Evolutionary conservation across 2,797 vertebrate species (phyloP), one percentile per base, ranked within the genome.

Genomic region (Halcyon smyrnensis): DNA sequence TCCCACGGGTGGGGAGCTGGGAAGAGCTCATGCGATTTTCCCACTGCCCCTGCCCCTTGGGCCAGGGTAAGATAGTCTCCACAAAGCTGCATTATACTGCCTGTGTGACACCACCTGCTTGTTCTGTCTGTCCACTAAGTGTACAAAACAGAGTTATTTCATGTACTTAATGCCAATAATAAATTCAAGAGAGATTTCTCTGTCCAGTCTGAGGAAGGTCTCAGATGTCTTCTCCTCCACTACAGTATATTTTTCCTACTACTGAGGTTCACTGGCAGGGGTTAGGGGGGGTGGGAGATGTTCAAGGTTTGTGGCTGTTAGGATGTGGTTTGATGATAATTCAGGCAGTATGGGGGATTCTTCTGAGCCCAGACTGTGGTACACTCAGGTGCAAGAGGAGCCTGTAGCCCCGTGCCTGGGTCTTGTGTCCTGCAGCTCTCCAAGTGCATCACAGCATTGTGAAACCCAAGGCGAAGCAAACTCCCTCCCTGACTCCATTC

Each of bases 211-310:
- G 46, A 67, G 48, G 34, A 62, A 76, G 37, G 27, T 36, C 48
- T 81, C 59, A 46, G 19, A 68, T 18, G 2, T 37, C 17, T 37
- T 15, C 7, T 67, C 37, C 36, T 70, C 9, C 7, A 9, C 32
- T 53, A 11, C 34, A 81, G 28, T 37, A 75, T 36, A 51, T 37
- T 80, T 68, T 71, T 57, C 14, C 46, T 87, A 2, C 23, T 20
- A 8, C 28, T 63, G 37, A 59, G 20, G 8, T 81, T 87, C 45
- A 64, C 14, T 39, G 14, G 5, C 1, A 3, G 7, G 6, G 5
- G 9, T 6, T 4, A 8, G 1, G 0, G 1, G 0, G 37, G 7
- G 1, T 51, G 11, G 5, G 16, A 54, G n/a, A 2, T 30, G 2
- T 70, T 90, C 74, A 64, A 60, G 23, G 3, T 48, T 53, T 89